phyloP scores from a whole-genome alignment of 1,140 invertebrate species.

The Brachionus paranguensis region DNA sequence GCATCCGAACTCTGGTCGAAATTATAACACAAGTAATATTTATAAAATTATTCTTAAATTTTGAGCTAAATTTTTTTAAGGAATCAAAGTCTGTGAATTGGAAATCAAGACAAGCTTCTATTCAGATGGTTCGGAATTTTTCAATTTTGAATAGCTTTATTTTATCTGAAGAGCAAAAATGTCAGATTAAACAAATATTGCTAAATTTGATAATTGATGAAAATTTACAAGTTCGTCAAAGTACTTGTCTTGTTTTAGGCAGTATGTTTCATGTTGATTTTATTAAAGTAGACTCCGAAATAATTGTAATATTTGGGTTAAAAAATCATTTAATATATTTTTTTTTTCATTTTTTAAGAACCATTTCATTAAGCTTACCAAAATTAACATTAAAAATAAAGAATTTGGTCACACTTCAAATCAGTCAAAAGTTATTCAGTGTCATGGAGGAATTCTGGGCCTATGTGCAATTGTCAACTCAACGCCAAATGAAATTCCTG shows the following conservation, averaged over 20 bases:
- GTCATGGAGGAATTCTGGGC: constrained; percentile 77
- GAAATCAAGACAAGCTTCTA: not conserved
- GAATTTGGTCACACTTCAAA: not conserved
- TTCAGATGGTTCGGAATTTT: constrained; percentile 18
- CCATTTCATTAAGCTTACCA: not conserved
- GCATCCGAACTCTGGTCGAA: not conserved
- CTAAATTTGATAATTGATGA: constrained; percentile 51
- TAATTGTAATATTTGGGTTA: not conserved
- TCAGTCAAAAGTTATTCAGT: constrained; percentile 48
- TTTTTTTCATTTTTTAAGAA: not conserved
- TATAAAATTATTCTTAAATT: not conserved
- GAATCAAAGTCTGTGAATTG: not conserved
- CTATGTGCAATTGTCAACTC: constrained; percentile 79
- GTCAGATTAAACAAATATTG: constrained; percentile 37
- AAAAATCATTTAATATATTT: not conserved
- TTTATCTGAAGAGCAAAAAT: not conserved
- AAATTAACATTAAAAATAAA: not conserved
- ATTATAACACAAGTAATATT: not conserved
- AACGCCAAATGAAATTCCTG: constrained; percentile 80
- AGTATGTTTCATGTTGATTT: constrained; percentile 71
- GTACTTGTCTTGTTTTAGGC: constrained; percentile 71
- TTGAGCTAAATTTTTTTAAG: not conserved
- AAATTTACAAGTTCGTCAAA: constrained; percentile 61
- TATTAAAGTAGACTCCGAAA: not conserved
- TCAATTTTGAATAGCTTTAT: not conserved